Base-by-base conservation (phyloP, 2,888 invertebrate genomes). In the Phalera bucephala region DNA sequence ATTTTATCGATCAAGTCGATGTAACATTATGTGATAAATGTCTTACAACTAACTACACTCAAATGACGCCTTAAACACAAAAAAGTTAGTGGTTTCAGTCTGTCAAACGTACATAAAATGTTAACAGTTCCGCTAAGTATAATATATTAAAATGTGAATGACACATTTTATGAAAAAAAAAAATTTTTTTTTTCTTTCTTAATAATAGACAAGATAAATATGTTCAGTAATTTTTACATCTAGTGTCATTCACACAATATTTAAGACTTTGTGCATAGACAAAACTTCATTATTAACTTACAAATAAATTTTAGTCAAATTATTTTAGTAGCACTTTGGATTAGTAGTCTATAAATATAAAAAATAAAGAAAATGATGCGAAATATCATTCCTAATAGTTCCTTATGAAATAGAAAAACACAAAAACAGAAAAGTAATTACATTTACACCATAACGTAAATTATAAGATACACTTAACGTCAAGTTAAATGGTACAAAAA, bases 31-130 rank as follows among this genome's bases (percentile, higher is more conserved):
- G n/a, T n/a, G n/a, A n/a, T n/a, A n/a, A n/a, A n/a, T n/a, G 21
- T 21, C 21, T 21, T 21, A 21, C 2, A 17, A 17, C 17, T 13
- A 14, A 14, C 8, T 14, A 27, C 14, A 13, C 27, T 14, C 14
- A 9, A 27, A 27, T 4, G 11, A 5, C 7, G 26, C 8, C 14
- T 27, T 9, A 27, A 5, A 12, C 11, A 12, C 13, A 14, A 19
- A 29, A 26, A 60, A 65, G 57, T 76, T 72, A 73, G 66, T 73
- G 39, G 41, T 64, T 63, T 79, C 80, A 80, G 79, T 79, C 78
- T 72, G 66, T 66, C 63, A 72, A 72, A 73, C 62, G 51, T 59
- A 62, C 36, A 25, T 44, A 53, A 56, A 52, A 36, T n/a, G n/a
- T 47, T 47, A 48, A 36, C 27, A 35, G 30, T 41, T 40, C 25